Evolutionary conservation across 1,140 invertebrate genomes (phyloP).

Genomic region (Lethrus apterus): DNA sequence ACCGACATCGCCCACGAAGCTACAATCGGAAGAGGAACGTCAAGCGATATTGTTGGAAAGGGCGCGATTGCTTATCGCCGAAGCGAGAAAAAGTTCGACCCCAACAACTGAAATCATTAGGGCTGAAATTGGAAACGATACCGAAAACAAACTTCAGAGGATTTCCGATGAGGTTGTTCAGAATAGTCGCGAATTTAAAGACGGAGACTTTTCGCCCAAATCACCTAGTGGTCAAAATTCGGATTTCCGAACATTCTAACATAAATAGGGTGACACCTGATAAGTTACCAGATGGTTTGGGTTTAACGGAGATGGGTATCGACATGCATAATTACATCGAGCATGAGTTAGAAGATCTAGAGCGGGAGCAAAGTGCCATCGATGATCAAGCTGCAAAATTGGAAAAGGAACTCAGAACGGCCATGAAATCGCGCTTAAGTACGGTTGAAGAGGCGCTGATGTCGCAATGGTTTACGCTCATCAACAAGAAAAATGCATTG

Average conservation of each 20-base stretch:
- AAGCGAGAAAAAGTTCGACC: slow-evolving; percentile 62
- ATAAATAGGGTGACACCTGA: slow-evolving; percentile 62
- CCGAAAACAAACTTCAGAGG: slow-evolving; percentile 25
- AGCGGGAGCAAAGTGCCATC: slow-evolving; percentile 85
- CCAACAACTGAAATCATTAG: slow-evolving; percentile 34
- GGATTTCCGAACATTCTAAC: slow-evolving; percentile 32
- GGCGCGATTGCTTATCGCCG: slow-evolving; percentile 81
- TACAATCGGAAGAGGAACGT: slow-evolving; percentile 69
- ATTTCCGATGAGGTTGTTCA: slow-evolving; percentile 18
- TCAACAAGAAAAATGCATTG: slow-evolving; percentile 95
- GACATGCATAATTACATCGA: slow-evolving; percentile 39
- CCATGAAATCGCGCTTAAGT: slow-evolving; percentile 64
- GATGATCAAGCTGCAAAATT: slow-evolving; percentile 83
- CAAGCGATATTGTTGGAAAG: slow-evolving; percentile 78
- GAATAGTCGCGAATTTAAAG: too few relatives aligned
- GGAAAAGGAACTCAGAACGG: slow-evolving; percentile 75
- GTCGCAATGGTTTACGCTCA: slow-evolving; percentile 90
- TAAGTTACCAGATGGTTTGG: slow-evolving; percentile 41
- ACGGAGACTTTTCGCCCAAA: slow-evolving; percentile 18
- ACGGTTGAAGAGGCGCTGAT: slow-evolving; percentile 63
- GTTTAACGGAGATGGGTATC: slow-evolving; percentile 46
- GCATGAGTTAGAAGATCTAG: slow-evolving; percentile 44
- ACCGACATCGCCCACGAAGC: slow-evolving; percentile 29
- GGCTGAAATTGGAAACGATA: slow-evolving; percentile 21
- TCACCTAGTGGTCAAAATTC: slow-evolving; percentile 24